Conservation (phyloP, 2,888 invertebrate species). For the Chironomus tentans region DNA sequence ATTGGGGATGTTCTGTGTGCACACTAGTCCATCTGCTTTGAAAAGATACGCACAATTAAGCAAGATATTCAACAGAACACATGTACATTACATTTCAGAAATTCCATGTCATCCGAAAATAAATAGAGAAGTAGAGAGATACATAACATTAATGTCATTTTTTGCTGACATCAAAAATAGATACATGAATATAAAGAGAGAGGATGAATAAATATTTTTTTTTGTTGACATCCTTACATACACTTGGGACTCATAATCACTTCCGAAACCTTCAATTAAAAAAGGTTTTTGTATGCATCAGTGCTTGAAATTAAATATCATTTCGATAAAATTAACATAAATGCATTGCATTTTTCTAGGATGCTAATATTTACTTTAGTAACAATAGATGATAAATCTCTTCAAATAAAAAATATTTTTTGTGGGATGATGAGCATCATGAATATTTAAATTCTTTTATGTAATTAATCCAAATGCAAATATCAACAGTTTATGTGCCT, state of each 20-base stretch:
- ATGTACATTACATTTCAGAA: neutral
- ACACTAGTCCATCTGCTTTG: neutral
- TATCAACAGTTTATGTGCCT: neutral
- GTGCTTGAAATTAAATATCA: neutral
- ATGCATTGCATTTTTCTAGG: neutral
- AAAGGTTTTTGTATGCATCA: neutral
- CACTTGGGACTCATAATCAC: neutral
- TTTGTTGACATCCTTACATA: neutral
- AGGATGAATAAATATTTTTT: neutral
- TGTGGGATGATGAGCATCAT: neutral
- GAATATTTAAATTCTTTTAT: neutral
- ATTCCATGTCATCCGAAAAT: neutral
- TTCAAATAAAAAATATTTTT: neutral
- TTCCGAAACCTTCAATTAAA: neutral
- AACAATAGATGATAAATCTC: neutral
- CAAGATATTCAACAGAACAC: neutral
- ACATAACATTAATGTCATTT: neutral
- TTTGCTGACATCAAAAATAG: neutral
- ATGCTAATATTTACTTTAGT: neutral
- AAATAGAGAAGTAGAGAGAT: too few relatives aligned
- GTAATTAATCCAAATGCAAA: neutral
- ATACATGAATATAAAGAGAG: neutral
- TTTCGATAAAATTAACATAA: constrained; percentile 1
- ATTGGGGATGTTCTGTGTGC: neutral
- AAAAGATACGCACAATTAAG: neutral